These are phyloP conservation scores for Mizuhopecten yessoensis DNA, from an alignment of 1,140 invertebrate species.

Conservation along the genomic window DNA sequence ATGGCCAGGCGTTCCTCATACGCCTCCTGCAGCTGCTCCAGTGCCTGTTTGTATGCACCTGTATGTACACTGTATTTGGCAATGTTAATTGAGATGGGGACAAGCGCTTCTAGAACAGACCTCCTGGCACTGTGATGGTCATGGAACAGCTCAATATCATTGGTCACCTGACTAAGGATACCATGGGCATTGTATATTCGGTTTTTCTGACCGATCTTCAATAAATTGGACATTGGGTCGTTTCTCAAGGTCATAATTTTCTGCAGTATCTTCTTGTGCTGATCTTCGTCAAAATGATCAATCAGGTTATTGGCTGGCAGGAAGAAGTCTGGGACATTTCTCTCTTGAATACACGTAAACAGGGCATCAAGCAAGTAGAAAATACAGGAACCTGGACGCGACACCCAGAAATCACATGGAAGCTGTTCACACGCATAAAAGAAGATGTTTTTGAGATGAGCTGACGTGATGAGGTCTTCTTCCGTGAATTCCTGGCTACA, in stretches of 20 bases:
- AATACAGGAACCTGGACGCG: conserved; percentile 49
- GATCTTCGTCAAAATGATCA: conserved; percentile 42
- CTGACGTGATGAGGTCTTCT: conserved; percentile 7
- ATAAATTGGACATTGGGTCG: background rate
- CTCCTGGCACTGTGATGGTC: conserved; percentile 44
- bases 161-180: background rate
- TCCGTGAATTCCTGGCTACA: conserved; percentile 45
- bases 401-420: conserved; percentile 50
- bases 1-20: conserved; percentile 58
- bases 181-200: conserved; percentile 41
- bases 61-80: conserved; percentile 45
- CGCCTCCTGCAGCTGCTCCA: conserved; percentile 59
- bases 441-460: conserved; percentile 55
- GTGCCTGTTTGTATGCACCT: conserved; percentile 45
- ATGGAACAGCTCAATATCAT: conserved; percentile 49
- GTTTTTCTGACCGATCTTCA: conserved; percentile 43
- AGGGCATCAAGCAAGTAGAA: conserved; percentile 56
- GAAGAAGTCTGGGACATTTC: conserved; percentile 55
- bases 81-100: conserved; percentile 51
- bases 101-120: conserved; percentile 50
- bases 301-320: conserved; percentile 56
- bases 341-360: conserved; percentile 12
- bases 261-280: conserved; percentile 36
- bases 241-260: conserved; percentile 40
- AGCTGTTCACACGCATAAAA: conserved; percentile 59